Evolutionary conservation across 1,140 invertebrate genomes (phyloP), one percentile per base, ranked within the genome.

Genomic region (Calliopsis andreniformis): DNA sequence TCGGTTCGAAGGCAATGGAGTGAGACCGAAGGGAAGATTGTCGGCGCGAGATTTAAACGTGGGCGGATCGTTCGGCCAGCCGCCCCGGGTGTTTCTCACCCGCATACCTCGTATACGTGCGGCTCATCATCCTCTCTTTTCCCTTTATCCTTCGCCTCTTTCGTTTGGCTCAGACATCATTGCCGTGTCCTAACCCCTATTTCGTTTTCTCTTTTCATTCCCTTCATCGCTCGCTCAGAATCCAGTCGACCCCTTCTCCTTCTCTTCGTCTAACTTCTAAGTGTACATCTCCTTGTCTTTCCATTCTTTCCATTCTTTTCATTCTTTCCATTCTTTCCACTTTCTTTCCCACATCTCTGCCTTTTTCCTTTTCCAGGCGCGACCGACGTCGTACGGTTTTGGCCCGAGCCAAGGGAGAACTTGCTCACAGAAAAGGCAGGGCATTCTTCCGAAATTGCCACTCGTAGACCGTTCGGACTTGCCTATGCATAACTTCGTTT

Each of bases 1-100:
- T 7, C 8, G 30, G 16, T 18, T 45, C 71, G 5, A 59, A n/a
- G 16, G 59, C 64, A n/a, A n/a, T n/a, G n/a, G n/a, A n/a, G n/a
- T n/a, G 51, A 45, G 75, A 58, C 73, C 39, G 76, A 67, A 81
- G 69, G 73, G 76, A n/a, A 59, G 53, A 76, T 82, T 70, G 69
- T 35, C 30, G 79, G 61, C 80, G 84, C 76, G 82, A 83, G 82
- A 59, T 84, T 89, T 89, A 89, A 90, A 90, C 87, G 90, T 90
- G 84, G 88, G 87, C 89, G 89, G 89, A 90, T 82, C 80, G 62
- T 70, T 59, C 72, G 61, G 78, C 70, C 70, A 69, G 69, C 67
- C 71, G 84, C 86, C 88, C 66, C 78, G 86, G 88, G 86, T 89
- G 81, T 84, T 91, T 91, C 90, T 91, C 90, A 91, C 87, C 88